Conservation (phyloP, 1,140 invertebrate genomes). For the Lasioglossum albipes region DNA sequence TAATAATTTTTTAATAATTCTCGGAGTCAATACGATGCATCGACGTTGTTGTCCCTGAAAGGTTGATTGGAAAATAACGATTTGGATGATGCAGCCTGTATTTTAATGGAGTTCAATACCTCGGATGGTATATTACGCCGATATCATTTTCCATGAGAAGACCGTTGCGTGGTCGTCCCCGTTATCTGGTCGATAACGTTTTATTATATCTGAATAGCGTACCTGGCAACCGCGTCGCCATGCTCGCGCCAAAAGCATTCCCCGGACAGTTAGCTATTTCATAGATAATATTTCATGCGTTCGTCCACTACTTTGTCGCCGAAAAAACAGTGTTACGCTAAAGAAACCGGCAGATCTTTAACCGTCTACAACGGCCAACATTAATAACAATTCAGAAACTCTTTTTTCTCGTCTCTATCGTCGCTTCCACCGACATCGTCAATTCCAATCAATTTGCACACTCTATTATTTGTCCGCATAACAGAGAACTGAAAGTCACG, state of each 20-base stretch:
- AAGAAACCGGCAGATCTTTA: not conserved
- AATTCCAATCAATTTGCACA: too few relatives aligned
- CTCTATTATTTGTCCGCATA: too few relatives aligned
- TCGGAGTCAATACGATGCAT: too few relatives aligned
- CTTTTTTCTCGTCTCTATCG: too few relatives aligned
- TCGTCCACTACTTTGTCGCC: not conserved
- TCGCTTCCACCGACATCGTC: too few relatives aligned
- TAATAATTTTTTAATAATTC: too few relatives aligned
- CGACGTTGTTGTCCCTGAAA: too few relatives aligned
- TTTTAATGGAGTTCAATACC: constrained; percentile 12
- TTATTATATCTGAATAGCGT: constrained; percentile 35
- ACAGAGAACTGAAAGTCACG: too few relatives aligned
- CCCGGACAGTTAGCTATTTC: not conserved
- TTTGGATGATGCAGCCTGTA: not conserved
- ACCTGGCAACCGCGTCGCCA: constrained; percentile 17
- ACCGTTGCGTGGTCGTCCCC: not conserved
- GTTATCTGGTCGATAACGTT: constrained; percentile 33
- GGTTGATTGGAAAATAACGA: not conserved
- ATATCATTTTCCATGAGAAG: constrained; percentile 20
- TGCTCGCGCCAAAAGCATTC: constrained; percentile 9
- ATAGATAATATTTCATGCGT: not conserved
- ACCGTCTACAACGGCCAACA: not conserved
- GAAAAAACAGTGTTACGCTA: not conserved
- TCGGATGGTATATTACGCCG: not conserved
- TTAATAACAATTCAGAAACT: too few relatives aligned